Percentiles rank a stretch among this genome's conserved stretches.
phyloP scores from a whole-genome alignment of 2,113 vertebrate species.

The Pygoscelis adeliae region DNA sequence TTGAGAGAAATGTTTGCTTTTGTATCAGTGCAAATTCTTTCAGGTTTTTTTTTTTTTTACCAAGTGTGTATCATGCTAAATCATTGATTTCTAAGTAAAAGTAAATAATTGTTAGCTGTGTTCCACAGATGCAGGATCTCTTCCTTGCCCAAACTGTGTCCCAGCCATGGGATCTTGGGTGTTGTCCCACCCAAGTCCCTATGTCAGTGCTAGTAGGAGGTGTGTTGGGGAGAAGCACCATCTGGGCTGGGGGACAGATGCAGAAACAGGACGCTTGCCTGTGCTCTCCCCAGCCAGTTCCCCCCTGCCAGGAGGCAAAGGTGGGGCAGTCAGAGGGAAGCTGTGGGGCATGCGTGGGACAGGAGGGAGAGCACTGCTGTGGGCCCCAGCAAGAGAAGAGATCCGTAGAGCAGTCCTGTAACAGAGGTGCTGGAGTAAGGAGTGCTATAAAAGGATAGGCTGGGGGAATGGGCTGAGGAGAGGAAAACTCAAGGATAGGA shows the following conservation, averaged over 20 bases:
- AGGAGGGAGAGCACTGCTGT: neutral
- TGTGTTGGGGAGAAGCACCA: neutral
- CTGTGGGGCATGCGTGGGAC: accelerated
- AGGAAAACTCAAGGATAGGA: neutral
- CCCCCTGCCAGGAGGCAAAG: neutral
- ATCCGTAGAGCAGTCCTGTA: neutral
- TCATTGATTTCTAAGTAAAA: neutral
- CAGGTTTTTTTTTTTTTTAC: neutral
- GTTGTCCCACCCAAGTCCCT: neutral
- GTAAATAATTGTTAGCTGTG: neutral
- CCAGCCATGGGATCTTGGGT: neutral
- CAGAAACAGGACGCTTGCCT: neutral
- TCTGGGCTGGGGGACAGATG: neutral
- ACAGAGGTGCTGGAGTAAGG: neutral
- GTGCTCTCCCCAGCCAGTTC: neutral
- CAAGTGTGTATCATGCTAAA: neutral
- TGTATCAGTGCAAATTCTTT: neutral
- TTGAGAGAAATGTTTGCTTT: neutral
- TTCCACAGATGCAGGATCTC: neutral
- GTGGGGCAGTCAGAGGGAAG: neutral
- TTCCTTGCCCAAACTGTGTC: neutral
- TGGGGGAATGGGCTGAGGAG: neutral
- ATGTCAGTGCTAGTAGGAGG: neutral
- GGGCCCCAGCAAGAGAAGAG: neutral
- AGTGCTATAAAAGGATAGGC: neutral